These are phyloP conservation scores for Crocodylus rhombifer DNA, from an alignment of 2,797 vertebrate genomes.

Conservation along the genomic window DNA sequence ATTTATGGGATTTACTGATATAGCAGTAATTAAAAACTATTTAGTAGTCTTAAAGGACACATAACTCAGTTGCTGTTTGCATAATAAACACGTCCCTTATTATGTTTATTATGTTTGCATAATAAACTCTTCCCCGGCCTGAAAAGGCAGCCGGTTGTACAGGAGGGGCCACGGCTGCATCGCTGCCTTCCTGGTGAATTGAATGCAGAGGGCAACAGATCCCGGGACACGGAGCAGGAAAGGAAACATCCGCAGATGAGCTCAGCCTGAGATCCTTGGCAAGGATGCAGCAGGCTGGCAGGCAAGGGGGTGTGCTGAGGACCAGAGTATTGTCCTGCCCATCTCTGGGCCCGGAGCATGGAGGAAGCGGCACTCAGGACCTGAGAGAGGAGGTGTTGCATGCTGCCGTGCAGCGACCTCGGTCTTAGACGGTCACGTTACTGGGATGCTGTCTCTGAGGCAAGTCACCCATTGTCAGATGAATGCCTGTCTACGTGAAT, in stretches of 20 bases:
- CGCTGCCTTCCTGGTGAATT: neutral
- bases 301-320: neutral
- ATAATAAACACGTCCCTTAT: conserved; percentile 78
- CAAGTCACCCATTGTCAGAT: no score
- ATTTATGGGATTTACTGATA: conserved; percentile 82
- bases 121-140: conserved; percentile 70
- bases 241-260: neutral
- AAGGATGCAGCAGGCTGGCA: neutral
- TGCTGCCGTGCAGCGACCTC: neutral
- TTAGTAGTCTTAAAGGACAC: conserved; percentile 82
- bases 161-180: neutral
- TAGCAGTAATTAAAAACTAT: conserved; percentile 83
- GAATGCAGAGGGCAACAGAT: neutral
- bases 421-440: neutral
- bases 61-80: conserved; percentile 81
- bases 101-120: conserved; percentile 75
- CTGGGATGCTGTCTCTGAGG: no score
- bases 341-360: neutral
- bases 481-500: no score
- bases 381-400: neutral
- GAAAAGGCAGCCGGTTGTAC: conserved; percentile 38
- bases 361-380: neutral
- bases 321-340: no score
- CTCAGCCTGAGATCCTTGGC: neutral
- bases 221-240: neutral